A percentile compares a stretch with the other conserved stretches of the same genome.
These are phyloP conservation scores for Andrena camellia DNA, from an alignment of 2,888 invertebrate genomes.

Conservation along the genomic window DNA sequence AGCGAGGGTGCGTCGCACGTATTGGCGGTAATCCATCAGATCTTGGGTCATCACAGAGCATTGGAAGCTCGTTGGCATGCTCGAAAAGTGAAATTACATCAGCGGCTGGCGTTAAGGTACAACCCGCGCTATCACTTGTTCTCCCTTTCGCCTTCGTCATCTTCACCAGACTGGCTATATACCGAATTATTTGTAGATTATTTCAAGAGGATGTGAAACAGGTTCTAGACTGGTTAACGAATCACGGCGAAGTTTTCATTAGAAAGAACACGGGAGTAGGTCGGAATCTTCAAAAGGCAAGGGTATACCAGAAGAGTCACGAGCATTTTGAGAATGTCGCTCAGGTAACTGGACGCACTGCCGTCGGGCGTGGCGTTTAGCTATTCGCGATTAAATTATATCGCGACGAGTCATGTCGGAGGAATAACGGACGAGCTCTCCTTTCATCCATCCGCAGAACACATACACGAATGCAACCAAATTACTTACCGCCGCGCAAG, in stretches of 20 bases:
- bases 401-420: not conserved
- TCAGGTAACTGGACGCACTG: conserved; percentile 88
- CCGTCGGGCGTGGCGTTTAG: too few relatives aligned
- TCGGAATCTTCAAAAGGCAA: conserved; percentile 96
- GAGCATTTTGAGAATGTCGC: conserved; percentile 99
- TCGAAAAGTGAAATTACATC: conserved; percentile 97
- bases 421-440: not conserved
- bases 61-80: conserved; percentile 98
- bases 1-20: conserved; percentile 98
- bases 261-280: conserved; percentile 99
- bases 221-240: conserved; percentile 98
- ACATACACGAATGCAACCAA: conserved; percentile 99
- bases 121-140: too few relatives aligned
- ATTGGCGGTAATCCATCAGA: conserved; percentile 97
- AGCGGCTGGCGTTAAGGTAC: conserved; percentile 92
- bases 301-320: conserved; percentile 98
- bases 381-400: not conserved
- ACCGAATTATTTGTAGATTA: conserved; percentile 85
- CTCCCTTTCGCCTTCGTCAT: not conserved
- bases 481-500: conserved; percentile 97
- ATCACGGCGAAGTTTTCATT: conserved; percentile 98
- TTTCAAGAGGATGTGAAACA: conserved; percentile 99
- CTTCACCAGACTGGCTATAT: too few relatives aligned
- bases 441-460: conserved; percentile 87
- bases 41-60: conserved; percentile 96